Evolutionary conservation across 2,888 invertebrate species (phyloP).

Genomic region (Drosophila atripex): DNA sequence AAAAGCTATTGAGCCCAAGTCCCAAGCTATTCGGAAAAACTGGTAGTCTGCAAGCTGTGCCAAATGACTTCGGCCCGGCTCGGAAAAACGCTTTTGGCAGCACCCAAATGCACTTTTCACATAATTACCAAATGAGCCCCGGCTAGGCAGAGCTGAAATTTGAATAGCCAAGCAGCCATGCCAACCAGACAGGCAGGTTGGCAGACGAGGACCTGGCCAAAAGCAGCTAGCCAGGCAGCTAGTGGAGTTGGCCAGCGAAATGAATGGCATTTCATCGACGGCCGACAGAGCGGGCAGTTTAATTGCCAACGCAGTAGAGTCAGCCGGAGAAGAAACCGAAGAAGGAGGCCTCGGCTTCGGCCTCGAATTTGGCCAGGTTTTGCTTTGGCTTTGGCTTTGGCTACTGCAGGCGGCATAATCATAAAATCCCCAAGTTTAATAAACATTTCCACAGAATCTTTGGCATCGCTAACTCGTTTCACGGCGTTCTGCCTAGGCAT

Average conservation of each 20-base stretch:
- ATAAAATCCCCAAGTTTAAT: conserved; percentile 77
- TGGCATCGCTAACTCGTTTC: conserved; percentile 77
- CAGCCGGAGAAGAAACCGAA: conserved; percentile 47
- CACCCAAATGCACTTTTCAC: conserved; percentile 72
- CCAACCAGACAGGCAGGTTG: conserved; percentile 15
- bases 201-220: conserved; percentile 30
- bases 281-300: conserved; percentile 64
- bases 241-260: conserved; percentile 53
- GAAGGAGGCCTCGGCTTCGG: conserved; percentile 12
- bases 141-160: conserved; percentile 55
- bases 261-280: conserved; percentile 80
- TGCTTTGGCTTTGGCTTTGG: conserved; percentile 9
- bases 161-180: conserved; percentile 61
- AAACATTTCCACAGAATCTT: conserved; percentile 80
- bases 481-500: conserved; percentile 58
- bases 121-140: conserved; percentile 75
- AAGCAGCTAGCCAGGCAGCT: conserved; percentile 26
- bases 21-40: conserved; percentile 26
- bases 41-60: conserved; percentile 36
- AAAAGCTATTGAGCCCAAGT: neutral
- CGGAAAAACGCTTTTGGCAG: conserved; percentile 60
- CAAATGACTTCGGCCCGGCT: conserved; percentile 37
- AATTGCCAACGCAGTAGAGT: conserved; percentile 74
- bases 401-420: conserved; percentile 70
- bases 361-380: conserved; percentile 14